Conservation (phyloP, 2,888 invertebrate genomes). For the Serripes groenlandicus region DNA sequence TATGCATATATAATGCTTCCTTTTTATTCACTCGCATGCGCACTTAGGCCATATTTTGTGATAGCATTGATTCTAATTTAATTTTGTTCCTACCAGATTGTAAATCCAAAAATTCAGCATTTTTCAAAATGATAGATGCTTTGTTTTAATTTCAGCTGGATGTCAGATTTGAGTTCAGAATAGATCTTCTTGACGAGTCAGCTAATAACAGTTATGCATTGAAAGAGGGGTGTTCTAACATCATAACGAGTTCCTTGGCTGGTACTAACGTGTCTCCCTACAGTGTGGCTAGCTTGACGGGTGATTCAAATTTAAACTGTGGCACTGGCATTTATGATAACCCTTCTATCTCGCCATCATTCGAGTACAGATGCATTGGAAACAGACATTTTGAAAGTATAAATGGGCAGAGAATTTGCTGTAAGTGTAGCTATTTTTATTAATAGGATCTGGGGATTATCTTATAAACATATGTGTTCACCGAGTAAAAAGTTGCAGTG, state of each 20-base stretch:
- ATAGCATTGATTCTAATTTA: too few species aligned
- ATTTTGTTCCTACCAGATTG: too few species aligned
- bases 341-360: neutral
- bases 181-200: conserved; percentile 28
- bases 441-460: too few species aligned
- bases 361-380: conserved; percentile 36
- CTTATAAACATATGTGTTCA: too few species aligned
- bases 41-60: too few species aligned
- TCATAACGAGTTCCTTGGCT: conserved; percentile 12
- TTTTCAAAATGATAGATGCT: too few species aligned
- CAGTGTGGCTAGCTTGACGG: neutral
- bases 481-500: too few species aligned
- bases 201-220: neutral
- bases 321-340: conserved; percentile 27
- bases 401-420: conserved; percentile 16
- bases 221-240: conserved; percentile 35
- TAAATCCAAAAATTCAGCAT: too few species aligned
- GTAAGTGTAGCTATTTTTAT: too few species aligned
- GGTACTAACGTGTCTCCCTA: neutral
- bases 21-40: too few species aligned
- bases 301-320: neutral
- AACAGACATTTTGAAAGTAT: conserved; percentile 24
- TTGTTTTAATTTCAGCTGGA: conserved; percentile 19
- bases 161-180: conserved; percentile 1
- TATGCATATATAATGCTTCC: too few species aligned